These are phyloP conservation scores for Chironomus tepperi DNA, from an alignment of 1,140 invertebrate genomes.

Conservation along the genomic window DNA sequence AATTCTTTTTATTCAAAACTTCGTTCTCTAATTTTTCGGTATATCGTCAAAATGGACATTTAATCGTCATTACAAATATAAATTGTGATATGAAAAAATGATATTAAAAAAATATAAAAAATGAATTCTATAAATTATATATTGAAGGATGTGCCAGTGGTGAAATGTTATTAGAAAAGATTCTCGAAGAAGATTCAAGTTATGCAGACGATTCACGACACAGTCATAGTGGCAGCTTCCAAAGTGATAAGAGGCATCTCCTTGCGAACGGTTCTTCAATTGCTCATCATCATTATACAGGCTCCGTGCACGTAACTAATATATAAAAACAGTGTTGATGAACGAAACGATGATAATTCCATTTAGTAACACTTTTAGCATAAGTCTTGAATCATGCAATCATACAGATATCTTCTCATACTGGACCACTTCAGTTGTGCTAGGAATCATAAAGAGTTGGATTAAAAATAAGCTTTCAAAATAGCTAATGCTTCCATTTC, in stretches of 20 bases:
- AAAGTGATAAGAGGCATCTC: constrained; percentile 25
- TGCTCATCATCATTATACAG: constrained; percentile 6
- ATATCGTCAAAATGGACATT: background rate
- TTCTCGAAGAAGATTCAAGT: constrained; percentile 26
- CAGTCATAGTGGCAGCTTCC: background rate
- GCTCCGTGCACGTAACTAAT: constrained; percentile 13
- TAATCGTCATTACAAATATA: background rate
- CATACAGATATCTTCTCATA: no score
- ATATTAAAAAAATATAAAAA: background rate
- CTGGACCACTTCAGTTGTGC: no score
- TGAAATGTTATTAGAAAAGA: constrained; percentile 27
- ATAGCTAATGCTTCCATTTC: no score
- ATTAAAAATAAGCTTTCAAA: no score
- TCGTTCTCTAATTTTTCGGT: constrained; percentile 22
- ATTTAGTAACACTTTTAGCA: no score
- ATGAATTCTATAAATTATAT: no score
- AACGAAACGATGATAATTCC: no score
- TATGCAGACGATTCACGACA: constrained; percentile 26
- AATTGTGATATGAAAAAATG: background rate
- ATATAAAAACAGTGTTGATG: background rate
- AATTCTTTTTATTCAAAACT: constrained; percentile 8
- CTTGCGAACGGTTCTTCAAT: constrained; percentile 25
- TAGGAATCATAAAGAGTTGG: no score
- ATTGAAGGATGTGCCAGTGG: constrained; percentile 23
- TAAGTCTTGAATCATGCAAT: no score